Percentiles rank a stretch among this genome's conserved stretches.
phyloP scores from a whole-genome alignment of 2,113 vertebrate genomes.

The Ovibos moschatus region DNA sequence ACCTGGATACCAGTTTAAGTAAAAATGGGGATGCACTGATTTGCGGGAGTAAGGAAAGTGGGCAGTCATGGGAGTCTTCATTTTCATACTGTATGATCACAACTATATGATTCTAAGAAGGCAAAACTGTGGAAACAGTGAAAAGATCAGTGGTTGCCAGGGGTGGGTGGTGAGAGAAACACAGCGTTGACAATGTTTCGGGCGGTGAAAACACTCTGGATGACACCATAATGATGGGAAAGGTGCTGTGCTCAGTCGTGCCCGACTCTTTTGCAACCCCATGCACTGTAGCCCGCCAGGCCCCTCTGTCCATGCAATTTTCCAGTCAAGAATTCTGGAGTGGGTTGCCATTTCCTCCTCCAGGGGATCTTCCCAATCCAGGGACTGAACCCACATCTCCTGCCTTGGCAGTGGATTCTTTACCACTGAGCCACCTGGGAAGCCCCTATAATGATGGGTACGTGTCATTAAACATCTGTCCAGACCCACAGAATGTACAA shows the following conservation, averaged over 20 bases:
- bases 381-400: background rate
- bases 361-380: background rate
- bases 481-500: background rate
- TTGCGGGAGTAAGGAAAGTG: background rate
- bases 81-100: background rate
- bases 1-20: background rate
- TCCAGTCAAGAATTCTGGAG: background rate
- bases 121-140: background rate
- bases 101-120: background rate
- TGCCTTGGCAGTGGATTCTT: background rate
- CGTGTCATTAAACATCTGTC: background rate
- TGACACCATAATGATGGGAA: background rate
- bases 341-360: background rate
- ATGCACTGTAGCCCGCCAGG: accelerated
- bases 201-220: background rate
- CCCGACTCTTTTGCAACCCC: background rate
- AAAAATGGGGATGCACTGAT: background rate
- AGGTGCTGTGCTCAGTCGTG: accelerated
- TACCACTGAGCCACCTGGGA: background rate
- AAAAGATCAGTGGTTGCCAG: background rate
- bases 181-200: background rate
- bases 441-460: background rate
- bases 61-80: background rate
- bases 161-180: no score
- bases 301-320: background rate